Conservation (phyloP, 2,113 vertebrate genomes). For the Alces alces region DNA sequence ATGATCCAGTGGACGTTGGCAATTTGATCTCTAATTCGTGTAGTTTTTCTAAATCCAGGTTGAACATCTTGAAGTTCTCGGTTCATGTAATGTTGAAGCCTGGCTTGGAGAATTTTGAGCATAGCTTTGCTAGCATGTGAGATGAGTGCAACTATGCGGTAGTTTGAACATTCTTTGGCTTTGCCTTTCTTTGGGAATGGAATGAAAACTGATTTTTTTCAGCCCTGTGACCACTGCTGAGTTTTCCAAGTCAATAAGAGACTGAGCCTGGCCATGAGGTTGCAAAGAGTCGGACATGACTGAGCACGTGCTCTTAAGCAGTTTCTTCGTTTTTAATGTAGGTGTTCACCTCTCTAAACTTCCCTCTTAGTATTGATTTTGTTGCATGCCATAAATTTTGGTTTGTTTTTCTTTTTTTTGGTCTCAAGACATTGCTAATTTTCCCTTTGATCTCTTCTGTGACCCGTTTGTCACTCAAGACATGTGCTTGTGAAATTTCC, state of each 20-base stretch:
- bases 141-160: neutral
- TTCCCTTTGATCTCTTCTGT: neutral
- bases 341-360: neutral
- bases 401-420: neutral
- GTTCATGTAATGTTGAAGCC: neutral
- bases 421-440: neutral
- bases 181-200: neutral
- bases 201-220: neutral
- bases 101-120: neutral
- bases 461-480: neutral
- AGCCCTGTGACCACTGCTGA: neutral
- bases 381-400: neutral
- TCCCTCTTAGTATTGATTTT: neutral
- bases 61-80: neutral
- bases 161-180: neutral
- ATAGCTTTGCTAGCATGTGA: neutral
- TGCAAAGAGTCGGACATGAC: neutral
- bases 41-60: neutral
- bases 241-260: neutral
- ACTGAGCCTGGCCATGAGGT: neutral
- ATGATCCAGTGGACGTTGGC: neutral
- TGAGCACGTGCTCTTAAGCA: neutral
- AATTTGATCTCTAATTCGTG: neutral
- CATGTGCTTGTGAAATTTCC: neutral
- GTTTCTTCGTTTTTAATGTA: neutral